Base-by-base conservation (phyloP, 2,888 invertebrate species). In the Drosophila neonasuta region DNA sequence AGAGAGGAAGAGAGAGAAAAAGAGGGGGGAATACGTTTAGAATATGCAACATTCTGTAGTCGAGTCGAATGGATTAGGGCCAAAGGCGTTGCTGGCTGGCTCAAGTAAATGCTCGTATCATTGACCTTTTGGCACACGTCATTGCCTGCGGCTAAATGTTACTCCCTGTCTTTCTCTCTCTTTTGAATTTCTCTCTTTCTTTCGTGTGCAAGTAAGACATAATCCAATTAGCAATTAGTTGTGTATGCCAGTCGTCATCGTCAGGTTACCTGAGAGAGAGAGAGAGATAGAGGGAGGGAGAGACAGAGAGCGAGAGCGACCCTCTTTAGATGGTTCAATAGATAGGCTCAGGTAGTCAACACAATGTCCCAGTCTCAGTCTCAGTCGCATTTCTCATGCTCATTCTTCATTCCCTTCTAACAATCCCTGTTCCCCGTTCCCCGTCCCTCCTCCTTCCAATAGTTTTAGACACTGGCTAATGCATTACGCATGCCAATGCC, bases 181-280 rank as follows among this genome's bases (percentile, higher is more conserved):
- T 50, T 11, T 30, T 5, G 24, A 24, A 36, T 4, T 36, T 36
- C 34, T 36, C 34, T 36, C 34, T 36, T 36, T 36, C 11, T 36
- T 10, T n/a, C 11, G 2, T 49, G 42, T 55, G 48, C 45, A 49
- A 71, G 80, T 68, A 73, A 86, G 86, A 82, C 81, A 82, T 82
- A 82, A 82, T 82, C 81, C 81, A 82, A 82, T 82, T 82, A 82
- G 86, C 86, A 80, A 80, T 80, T 85, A 80, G 86, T 80, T 85
- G 86, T 80, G 83, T 82, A 64, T 74, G 74, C 68, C 73, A 49
- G 71, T 56, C 80, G 68, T 77, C 72, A 64, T 80, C 74, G 64
- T 86, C 75, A 52, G 79, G 83, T 83, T 77, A 81, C 80, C 82
- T 75, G 82, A 32, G 56, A 42, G 39, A 10, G 20, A 30, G 59